phyloP scores from a whole-genome alignment of 2,113 vertebrate species.

The Genyomyrus donnyi region DNA sequence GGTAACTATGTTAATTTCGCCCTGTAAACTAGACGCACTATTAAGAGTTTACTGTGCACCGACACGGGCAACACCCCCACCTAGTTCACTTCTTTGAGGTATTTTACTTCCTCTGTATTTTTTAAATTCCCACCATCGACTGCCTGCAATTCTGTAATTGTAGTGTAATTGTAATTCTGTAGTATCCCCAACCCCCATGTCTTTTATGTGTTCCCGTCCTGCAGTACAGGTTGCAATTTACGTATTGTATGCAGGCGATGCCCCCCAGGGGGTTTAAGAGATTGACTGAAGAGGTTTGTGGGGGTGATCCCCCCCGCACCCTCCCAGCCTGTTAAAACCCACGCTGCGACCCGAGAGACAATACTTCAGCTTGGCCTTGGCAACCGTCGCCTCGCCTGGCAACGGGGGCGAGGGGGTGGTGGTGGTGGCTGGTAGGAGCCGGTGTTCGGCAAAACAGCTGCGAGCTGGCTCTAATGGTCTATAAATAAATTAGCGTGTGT shows the following conservation, averaged over 20 bases:
- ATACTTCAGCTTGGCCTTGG: neutral
- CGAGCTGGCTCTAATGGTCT: neutral
- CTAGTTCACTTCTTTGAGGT: neutral
- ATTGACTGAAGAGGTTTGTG: neutral
- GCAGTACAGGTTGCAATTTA: constrained; percentile 1
- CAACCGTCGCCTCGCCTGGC: neutral
- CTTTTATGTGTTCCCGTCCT: neutral
- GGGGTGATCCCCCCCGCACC: neutral
- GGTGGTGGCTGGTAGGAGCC: no score
- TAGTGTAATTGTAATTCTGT: neutral
- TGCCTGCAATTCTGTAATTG: neutral
- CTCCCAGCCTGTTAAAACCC: neutral
- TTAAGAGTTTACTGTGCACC: neutral
- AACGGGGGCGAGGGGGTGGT: neutral
- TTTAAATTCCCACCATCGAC: neutral
- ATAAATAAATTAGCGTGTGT: neutral
- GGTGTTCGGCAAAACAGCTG: neutral
- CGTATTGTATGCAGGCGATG: neutral
- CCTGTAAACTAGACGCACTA: neutral
- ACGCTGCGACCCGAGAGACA: neutral
- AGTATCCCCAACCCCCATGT: neutral
- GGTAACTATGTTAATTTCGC: neutral
- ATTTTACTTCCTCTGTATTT: neutral
- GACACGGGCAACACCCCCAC: neutral
- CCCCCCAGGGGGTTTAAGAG: neutral